phyloP scores from a whole-genome alignment of 2,113 vertebrate genomes.

The Ictalurus punctatus region DNA sequence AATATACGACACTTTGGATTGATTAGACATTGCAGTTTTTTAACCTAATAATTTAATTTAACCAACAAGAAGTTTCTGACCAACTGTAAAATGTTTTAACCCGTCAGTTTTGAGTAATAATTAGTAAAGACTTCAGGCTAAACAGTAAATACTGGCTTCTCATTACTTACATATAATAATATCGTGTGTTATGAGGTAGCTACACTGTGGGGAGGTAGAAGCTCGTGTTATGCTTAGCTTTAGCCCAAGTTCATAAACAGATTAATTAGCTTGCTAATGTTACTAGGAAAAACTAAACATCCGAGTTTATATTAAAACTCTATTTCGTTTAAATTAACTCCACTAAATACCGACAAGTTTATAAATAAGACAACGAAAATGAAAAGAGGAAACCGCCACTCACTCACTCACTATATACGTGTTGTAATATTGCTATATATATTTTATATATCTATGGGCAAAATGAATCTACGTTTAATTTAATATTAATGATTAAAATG shows the following conservation, averaged over 20 bases:
- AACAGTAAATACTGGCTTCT: background rate
- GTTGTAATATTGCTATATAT: background rate
- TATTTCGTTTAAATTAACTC: background rate
- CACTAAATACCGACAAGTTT: background rate
- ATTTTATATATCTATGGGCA: background rate
- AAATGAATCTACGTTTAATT: background rate
- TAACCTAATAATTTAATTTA: background rate
- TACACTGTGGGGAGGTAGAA: no score
- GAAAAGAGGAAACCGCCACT: background rate
- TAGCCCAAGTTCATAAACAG: background rate
- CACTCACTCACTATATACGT: background rate
- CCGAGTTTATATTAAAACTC: background rate
- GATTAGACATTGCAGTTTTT: background rate
- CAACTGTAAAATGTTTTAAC: background rate
- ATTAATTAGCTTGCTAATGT: background rate
- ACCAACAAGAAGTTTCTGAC: background rate
- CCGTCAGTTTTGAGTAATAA: background rate
- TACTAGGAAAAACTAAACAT: background rate
- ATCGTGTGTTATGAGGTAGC: background rate
- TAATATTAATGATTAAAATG: background rate
- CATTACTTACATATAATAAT: background rate
- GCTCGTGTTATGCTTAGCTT: background rate
- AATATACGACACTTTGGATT: background rate
- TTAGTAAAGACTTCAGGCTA: background rate
- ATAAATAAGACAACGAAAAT: background rate